Percentiles rank a stretch among this genome's conserved stretches.
These are phyloP conservation scores for Vicugna pacos DNA, from an alignment of 2,113 vertebrate species.

Conservation along the genomic window DNA sequence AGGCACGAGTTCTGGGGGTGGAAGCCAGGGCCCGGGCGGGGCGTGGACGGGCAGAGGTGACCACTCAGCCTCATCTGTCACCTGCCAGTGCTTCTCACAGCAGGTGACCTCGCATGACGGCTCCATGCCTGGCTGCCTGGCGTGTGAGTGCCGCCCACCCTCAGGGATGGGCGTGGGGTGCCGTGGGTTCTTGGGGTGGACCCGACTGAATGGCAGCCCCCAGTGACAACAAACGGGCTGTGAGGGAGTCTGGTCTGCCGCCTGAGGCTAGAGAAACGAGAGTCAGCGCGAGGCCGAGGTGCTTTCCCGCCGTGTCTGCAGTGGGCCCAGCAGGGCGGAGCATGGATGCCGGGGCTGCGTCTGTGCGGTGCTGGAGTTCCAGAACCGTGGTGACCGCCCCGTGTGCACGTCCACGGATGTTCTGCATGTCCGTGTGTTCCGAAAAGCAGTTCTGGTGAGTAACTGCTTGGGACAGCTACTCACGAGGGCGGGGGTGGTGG, in stretches of 20 bases:
- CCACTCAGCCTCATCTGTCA: background rate
- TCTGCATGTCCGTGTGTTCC: too few species aligned
- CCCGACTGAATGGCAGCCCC: background rate
- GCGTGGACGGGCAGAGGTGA: background rate
- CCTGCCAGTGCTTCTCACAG: background rate
- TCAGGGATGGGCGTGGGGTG: too few species aligned
- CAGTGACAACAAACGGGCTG: fast-evolving
- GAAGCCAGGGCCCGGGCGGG: background rate
- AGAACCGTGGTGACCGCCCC: too few species aligned
- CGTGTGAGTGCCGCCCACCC: too few species aligned
- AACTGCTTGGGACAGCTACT: too few species aligned
- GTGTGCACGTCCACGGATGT: too few species aligned
- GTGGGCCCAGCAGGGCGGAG: too few species aligned
- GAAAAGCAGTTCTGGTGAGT: too few species aligned
- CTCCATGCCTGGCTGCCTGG: background rate
- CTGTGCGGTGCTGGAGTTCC: too few species aligned
- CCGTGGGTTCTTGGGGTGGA: background rate
- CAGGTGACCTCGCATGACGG: fast-evolving
- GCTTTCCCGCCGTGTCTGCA: too few species aligned
- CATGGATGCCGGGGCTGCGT: too few species aligned
- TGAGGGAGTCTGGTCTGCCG: background rate
- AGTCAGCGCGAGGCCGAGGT: fast-evolving
- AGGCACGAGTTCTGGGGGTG: background rate
- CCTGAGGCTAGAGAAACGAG: background rate
- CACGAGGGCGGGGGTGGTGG: too few species aligned